These are phyloP conservation scores for Dryoscopus gambensis DNA, from an alignment of 2,113 vertebrate species.

Conservation along the genomic window DNA sequence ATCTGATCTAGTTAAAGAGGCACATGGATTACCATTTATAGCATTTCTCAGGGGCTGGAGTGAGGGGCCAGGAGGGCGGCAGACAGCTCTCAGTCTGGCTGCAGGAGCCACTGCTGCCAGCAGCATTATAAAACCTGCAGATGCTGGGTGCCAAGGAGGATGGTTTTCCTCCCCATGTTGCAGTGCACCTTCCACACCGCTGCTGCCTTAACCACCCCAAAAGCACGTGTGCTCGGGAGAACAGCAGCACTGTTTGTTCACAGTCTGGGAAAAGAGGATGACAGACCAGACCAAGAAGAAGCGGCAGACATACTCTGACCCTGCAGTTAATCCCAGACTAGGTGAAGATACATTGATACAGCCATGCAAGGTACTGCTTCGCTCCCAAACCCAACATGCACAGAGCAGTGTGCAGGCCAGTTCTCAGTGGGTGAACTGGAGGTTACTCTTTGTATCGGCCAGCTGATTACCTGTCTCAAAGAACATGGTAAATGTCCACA, in stretches of 20 bases:
- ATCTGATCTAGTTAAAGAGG: conserved; percentile 37
- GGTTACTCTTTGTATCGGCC: background rate
- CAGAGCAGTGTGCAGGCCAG: rapidly evolving
- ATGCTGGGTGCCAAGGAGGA: background rate
- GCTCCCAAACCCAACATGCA: background rate
- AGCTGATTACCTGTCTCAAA: background rate
- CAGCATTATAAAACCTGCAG: background rate
- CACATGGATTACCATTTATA: conserved; percentile 39
- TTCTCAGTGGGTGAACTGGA: background rate
- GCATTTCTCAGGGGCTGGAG: background rate
- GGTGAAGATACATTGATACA: background rate
- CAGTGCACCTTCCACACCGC: background rate
- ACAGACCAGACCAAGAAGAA: background rate
- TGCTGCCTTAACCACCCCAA: background rate
- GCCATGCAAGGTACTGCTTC: background rate
- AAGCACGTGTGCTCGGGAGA: background rate
- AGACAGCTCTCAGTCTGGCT: background rate
- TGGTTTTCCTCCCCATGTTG: background rate
- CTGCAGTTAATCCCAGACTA: background rate
- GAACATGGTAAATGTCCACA: background rate
- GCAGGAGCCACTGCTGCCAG: background rate
- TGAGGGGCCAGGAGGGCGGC: background rate
- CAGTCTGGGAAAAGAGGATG: background rate
- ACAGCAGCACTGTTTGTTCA: background rate
- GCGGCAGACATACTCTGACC: background rate